Evolutionary conservation across 1,140 invertebrate genomes (phyloP).

Genomic region (Bilobella aurantiaca): DNA sequence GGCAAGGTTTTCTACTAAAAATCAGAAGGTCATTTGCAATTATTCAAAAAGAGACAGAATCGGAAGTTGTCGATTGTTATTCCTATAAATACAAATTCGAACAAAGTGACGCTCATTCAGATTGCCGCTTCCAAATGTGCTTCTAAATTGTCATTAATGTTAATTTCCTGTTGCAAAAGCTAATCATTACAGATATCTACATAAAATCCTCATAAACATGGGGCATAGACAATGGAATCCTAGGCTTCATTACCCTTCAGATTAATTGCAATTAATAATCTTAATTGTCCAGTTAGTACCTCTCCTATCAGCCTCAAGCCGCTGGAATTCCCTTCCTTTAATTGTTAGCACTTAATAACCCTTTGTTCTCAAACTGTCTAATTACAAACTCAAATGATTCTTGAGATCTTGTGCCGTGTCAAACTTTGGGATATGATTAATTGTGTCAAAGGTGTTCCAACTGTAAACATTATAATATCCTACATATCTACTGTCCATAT

Average conservation of each 20-base stretch:
- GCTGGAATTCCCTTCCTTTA: neutral
- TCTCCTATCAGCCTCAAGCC: neutral
- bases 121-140: too few species aligned
- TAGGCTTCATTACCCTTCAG: neutral
- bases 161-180: too few species aligned
- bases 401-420: neutral
- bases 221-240: neutral
- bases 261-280: slow-evolving; percentile 6
- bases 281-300: slow-evolving; percentile 3
- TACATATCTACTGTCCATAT: neutral
- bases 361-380: neutral
- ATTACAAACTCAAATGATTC: neutral
- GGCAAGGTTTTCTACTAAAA: too few species aligned
- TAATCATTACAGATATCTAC: too few species aligned
- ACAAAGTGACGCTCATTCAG: too few species aligned
- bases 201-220: too few species aligned
- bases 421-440: neutral
- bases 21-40: too few species aligned
- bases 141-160: too few species aligned
- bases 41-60: too few species aligned
- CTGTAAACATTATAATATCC: neutral
- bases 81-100: too few species aligned
- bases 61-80: too few species aligned
- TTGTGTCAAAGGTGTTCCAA: neutral
- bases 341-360: neutral